Percentiles rank a stretch among this genome's conserved stretches.
These are phyloP conservation scores for Helostoma temminkii DNA, from an alignment of 2,797 vertebrate species.

Conservation along the genomic window DNA sequence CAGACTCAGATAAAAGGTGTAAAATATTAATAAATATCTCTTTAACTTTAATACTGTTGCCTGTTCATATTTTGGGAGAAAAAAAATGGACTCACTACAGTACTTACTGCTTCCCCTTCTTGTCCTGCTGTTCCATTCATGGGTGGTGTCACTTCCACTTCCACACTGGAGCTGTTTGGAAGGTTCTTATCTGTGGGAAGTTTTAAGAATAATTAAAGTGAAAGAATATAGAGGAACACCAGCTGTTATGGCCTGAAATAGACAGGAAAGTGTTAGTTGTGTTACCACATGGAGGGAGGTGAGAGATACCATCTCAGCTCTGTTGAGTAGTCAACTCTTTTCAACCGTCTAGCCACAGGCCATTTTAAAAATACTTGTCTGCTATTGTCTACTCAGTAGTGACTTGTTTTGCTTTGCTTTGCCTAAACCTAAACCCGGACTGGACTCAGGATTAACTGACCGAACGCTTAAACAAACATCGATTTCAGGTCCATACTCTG, in stretches of 20 bases:
- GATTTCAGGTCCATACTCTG: no score
- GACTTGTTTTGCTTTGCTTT: no score
- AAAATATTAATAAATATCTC: slow-evolving; percentile 67
- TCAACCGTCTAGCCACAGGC: not conserved
- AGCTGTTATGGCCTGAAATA: not conserved
- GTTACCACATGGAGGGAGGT: not conserved
- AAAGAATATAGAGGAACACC: slow-evolving; percentile 9
- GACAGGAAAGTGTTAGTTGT: slow-evolving; percentile 1
- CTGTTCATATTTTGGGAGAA: not conserved
- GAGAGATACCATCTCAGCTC: not conserved
- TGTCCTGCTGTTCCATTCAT: slow-evolving; percentile 93
- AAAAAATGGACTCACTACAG: not conserved
- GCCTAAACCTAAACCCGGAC: no score
- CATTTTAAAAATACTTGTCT: not conserved
- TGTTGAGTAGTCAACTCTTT: not conserved
- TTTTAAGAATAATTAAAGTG: slow-evolving; percentile 3
- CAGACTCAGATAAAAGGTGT: slow-evolving; percentile 51
- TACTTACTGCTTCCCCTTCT: slow-evolving; percentile 86
- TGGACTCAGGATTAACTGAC: no score
- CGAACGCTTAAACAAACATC: no score
- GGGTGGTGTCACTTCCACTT: slow-evolving; percentile 94
- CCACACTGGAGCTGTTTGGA: slow-evolving; percentile 92
- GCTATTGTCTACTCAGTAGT: no score
- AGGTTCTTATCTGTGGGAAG: slow-evolving; percentile 90
- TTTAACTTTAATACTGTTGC: slow-evolving; percentile 38